Percentiles rank a stretch among this genome's conserved stretches.
Conservation (phyloP, 2,797 vertebrate genomes). For the Helarctos malayanus region DNA sequence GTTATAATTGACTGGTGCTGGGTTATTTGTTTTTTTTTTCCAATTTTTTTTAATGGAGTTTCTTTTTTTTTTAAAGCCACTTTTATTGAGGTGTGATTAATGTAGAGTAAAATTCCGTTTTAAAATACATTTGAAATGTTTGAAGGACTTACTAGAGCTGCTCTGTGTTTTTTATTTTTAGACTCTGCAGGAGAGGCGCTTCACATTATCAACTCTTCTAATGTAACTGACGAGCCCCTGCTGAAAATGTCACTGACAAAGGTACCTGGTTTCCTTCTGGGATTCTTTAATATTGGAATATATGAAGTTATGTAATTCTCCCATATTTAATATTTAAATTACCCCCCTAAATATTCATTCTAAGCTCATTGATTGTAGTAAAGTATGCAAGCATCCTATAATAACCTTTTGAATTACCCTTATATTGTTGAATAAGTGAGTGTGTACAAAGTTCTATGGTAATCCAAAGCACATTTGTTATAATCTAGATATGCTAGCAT, state of each 20-base stretch:
- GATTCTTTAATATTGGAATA: background rate
- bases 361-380: background rate
- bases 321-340: background rate
- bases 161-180: constrained; percentile 83
- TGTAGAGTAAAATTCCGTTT: background rate
- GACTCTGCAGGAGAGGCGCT: constrained; percentile 92
- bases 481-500: background rate
- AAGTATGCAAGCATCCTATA: background rate
- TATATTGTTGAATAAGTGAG: background rate
- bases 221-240: constrained; percentile 92
- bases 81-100: background rate
- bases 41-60: background rate
- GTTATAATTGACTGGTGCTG: background rate
- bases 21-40: background rate
- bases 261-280: constrained; percentile 87
- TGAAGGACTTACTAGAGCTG: background rate
- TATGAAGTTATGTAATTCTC: background rate
- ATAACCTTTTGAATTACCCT: background rate
- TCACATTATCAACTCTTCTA: constrained; percentile 94
- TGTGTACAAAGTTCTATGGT: background rate
- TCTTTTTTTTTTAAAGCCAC: background rate
- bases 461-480: background rate
- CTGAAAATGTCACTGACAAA: constrained; percentile 96
- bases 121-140: background rate
- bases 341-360: background rate